phyloP scores from a whole-genome alignment of 2,113 vertebrate genomes.

The Heterocephalus glaber region DNA sequence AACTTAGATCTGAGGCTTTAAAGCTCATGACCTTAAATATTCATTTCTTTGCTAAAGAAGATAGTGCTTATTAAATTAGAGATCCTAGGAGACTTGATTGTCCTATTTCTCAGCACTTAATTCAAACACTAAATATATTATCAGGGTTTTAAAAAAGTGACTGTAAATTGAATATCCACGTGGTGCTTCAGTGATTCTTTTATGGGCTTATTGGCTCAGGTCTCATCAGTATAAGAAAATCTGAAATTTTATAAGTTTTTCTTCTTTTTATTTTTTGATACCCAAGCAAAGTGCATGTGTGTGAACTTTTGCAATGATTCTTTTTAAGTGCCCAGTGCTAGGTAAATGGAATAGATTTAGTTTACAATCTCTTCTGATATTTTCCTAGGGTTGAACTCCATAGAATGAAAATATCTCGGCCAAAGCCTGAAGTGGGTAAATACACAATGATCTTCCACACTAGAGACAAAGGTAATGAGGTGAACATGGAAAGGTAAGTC shows the following conservation, averaged over 20 bases:
- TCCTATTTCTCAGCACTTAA: neutral
- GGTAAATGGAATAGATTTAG: neutral
- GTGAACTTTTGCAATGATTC: conserved; percentile 8
- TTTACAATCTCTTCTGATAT: neutral
- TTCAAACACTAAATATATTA: conserved; percentile 17
- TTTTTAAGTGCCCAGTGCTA: conserved; percentile 27
- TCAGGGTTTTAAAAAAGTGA: neutral
- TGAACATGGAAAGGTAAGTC: conserved; percentile 92
- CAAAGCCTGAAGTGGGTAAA: conserved; percentile 88
- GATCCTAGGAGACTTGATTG: neutral
- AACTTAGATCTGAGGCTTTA: neutral
- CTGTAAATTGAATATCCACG: neutral
- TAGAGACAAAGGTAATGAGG: conserved; percentile 93
- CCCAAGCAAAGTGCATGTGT: neutral
- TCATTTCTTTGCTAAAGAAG: conserved; percentile 26
- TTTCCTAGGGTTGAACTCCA: conserved; percentile 91
- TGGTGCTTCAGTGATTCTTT: neutral
- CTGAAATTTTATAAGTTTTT: neutral
- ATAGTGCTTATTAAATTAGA: neutral
- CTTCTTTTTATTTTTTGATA: neutral
- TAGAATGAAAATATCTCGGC: conserved; percentile 92
- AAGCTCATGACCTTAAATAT: neutral
- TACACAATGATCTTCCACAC: conserved; percentile 98
- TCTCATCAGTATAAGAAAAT: neutral
- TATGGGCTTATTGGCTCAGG: neutral